These are phyloP conservation scores for Hoplodrina ambigua DNA, from an alignment of 2,888 invertebrate genomes.

Conservation along the genomic window DNA sequence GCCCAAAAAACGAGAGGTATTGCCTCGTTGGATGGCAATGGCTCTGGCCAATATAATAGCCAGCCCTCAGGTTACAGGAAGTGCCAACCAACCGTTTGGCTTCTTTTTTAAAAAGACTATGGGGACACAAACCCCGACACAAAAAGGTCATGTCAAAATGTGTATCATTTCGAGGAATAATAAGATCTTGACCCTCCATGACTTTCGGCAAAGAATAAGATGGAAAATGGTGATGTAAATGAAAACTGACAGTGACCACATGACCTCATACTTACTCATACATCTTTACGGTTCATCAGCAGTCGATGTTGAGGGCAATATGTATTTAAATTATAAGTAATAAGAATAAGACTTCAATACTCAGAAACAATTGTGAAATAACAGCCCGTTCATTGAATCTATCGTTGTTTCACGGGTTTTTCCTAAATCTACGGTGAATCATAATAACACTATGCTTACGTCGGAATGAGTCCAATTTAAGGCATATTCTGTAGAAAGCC, in stretches of 20 bases:
- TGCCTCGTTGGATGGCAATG: too few relatives aligned
- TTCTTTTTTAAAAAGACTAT: too few relatives aligned
- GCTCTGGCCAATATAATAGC: too few relatives aligned
- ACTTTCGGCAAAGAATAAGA: too few relatives aligned
- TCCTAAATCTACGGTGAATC: slow-evolving; percentile 12
- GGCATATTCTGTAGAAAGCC: not conserved
- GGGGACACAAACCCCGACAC: too few relatives aligned
- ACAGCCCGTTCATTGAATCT: not conserved
- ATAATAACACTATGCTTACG: not conserved
- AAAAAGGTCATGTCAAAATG: too few relatives aligned
- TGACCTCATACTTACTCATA: not conserved
- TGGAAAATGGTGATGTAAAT: not conserved
- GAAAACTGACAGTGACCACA: not conserved
- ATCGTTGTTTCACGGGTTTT: slow-evolving; percentile 4
- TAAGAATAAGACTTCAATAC: not conserved
- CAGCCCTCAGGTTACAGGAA: too few relatives aligned
- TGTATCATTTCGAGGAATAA: not conserved
- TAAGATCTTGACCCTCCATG: too few relatives aligned
- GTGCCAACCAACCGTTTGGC: too few relatives aligned
- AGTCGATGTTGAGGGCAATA: not conserved
- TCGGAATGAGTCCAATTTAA: not conserved
- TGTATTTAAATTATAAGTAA: not conserved
- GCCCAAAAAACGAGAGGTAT: too few relatives aligned
- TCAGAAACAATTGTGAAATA: not conserved
- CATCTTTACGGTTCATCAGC: not conserved